Evolutionary conservation across 1,140 invertebrate species (phyloP).

Genomic region (Aphelinus atriplicis): DNA sequence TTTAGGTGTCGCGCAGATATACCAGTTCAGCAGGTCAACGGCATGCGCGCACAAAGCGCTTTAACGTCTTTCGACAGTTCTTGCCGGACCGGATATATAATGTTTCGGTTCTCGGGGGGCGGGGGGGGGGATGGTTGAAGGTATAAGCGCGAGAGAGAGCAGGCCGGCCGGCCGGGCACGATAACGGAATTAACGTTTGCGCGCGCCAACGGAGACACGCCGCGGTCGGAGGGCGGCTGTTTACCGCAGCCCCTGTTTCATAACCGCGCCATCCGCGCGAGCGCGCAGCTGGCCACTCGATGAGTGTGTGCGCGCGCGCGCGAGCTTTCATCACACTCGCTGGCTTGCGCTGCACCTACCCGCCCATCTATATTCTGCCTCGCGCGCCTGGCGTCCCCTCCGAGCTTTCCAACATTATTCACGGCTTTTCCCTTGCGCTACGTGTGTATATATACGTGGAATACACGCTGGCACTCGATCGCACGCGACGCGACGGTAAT

Average conservation of each 20-base stretch:
- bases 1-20: no score
- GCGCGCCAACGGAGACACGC: not conserved
- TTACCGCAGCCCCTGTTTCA: conserved; percentile 47
- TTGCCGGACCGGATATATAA: not conserved
- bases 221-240: conserved; percentile 33
- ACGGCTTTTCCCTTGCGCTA: no score
- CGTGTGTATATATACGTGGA: no score
- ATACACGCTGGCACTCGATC: no score
- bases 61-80: not conserved
- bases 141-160: not conserved
- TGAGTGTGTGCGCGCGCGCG: conserved; percentile 27
- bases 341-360: no score
- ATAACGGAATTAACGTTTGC: conserved; percentile 51
- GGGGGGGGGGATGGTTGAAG: not conserved
- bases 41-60: not conserved
- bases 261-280: conserved; percentile 42
- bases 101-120: no score
- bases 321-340: no score
- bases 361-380: no score
- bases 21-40: not conserved
- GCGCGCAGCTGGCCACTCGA: conserved; percentile 37
- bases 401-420: no score
- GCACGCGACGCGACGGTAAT: no score
- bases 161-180: conserved; percentile 38
- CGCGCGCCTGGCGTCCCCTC: no score